Conservation (phyloP, 2,888 invertebrate species). For the Scaptodrosophila latifasciaeformis region DNA sequence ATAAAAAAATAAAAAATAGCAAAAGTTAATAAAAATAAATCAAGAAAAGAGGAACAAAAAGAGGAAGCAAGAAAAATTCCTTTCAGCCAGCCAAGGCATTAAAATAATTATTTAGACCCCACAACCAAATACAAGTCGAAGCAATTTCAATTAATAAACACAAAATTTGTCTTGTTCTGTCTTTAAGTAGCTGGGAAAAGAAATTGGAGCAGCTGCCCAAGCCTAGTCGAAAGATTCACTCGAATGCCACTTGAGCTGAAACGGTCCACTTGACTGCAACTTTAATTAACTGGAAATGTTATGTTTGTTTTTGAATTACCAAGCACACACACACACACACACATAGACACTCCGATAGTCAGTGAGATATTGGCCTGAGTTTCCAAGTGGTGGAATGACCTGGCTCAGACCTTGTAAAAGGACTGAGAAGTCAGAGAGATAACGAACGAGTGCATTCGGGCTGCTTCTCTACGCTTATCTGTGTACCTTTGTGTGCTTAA, state of each 20-base stretch:
- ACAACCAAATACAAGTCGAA: conserved; percentile 8
- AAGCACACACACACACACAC: conserved; percentile 26
- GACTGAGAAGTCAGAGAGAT: too few relatives aligned
- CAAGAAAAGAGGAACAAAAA: too few relatives aligned
- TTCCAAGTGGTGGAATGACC: too few relatives aligned
- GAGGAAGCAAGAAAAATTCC: not conserved
- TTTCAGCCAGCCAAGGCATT: not conserved
- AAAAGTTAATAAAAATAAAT: too few relatives aligned
- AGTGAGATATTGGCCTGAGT: too few relatives aligned
- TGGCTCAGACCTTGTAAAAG: too few relatives aligned
- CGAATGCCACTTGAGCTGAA: conserved; percentile 4
- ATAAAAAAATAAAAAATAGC: too few relatives aligned
- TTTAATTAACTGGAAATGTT: conserved; percentile 67
- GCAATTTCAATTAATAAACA: conserved; percentile 64
- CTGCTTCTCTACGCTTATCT: not conserved
- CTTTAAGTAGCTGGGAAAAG: conserved; percentile 32
- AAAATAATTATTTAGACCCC: not conserved
- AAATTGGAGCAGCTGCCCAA: not conserved
- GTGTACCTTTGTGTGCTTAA: not conserved
- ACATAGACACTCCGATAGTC: too few relatives aligned
- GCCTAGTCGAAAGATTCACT: not conserved
- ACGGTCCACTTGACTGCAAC: conserved; percentile 59
- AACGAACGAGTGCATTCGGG: conserved; percentile 21
- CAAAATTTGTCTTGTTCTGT: conserved; percentile 62
- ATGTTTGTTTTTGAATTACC: conserved; percentile 53